Percentiles rank a stretch among this genome's conserved stretches.
Conservation (phyloP, 2,113 vertebrate species). For the Antechinus stuartii region DNA sequence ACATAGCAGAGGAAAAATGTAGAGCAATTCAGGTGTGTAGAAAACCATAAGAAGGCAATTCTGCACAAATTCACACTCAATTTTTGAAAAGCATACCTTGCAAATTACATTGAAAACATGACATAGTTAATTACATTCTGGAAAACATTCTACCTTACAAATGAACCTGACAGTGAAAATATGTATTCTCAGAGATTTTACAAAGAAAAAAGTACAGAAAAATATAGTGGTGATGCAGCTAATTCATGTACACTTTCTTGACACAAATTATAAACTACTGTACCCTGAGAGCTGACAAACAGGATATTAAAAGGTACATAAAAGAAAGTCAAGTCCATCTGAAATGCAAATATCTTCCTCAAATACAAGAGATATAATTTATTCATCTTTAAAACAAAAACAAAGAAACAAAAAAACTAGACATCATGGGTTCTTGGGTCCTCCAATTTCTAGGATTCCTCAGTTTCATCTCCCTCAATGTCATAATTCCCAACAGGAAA, state of each 20-base stretch:
- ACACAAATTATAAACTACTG: conserved; percentile 14
- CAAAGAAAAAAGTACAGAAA: conserved; percentile 17
- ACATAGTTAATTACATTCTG: conserved; percentile 29
- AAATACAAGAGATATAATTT: conserved; percentile 34
- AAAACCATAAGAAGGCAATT: conserved; percentile 47
- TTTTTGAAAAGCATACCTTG: conserved; percentile 49
- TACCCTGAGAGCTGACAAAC: conserved; percentile 25
- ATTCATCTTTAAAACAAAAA: background rate
- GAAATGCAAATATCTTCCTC: conserved; percentile 40
- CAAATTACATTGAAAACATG: conserved; percentile 48
- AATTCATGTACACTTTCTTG: conserved; percentile 12
- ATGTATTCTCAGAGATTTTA: conserved; percentile 31
- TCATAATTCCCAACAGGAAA: conserved; percentile 13
- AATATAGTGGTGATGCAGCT: background rate
- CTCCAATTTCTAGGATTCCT: background rate
- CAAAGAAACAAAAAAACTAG: background rate
- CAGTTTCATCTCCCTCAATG: background rate
- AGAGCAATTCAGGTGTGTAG: conserved; percentile 27
- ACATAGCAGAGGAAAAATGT: conserved; percentile 52
- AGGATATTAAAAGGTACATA: background rate
- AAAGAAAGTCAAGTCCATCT: conserved; percentile 26
- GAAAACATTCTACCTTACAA: conserved; percentile 36
- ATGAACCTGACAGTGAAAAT: conserved; percentile 6
- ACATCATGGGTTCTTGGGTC: background rate
- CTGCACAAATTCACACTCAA: conserved; percentile 50